Evolutionary conservation across 2,113 vertebrate genomes (phyloP).

Genomic region (Rhagologus leucostigma): DNA sequence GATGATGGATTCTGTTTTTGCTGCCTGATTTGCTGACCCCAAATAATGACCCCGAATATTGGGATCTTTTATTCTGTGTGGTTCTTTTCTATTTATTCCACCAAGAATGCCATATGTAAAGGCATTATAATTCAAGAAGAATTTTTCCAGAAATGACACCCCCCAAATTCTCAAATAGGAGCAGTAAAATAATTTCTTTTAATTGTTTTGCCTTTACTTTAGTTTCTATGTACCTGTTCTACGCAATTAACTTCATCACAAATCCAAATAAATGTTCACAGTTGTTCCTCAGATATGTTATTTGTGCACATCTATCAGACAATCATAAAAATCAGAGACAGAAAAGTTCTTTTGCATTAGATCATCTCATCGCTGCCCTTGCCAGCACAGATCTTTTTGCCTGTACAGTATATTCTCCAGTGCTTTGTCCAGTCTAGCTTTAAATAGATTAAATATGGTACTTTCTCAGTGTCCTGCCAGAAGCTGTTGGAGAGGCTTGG

Average conservation of each 20-base stretch:
- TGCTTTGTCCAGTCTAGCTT: slow-evolving; percentile 39
- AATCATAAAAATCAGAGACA: not conserved
- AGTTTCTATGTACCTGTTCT: not conserved
- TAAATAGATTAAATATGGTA: slow-evolving; percentile 62
- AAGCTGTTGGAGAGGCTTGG: slow-evolving; percentile 37
- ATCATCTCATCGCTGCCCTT: not conserved
- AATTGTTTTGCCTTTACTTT: not conserved
- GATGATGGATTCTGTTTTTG: not conserved
- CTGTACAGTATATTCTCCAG: not conserved
- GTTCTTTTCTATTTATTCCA: not conserved
- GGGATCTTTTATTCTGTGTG: not conserved
- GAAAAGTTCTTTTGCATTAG: not conserved
- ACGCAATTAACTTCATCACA: not conserved
- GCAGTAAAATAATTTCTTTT: not conserved
- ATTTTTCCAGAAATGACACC: not conserved
- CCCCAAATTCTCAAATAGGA: not conserved
- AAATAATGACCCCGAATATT: not conserved
- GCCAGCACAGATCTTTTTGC: not conserved
- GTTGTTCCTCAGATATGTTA: not conserved
- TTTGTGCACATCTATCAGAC: not conserved
- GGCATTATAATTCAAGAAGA: not conserved
- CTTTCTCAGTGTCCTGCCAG: slow-evolving; percentile 53
- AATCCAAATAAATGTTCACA: not conserved
- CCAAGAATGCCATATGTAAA: not conserved
- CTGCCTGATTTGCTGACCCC: not conserved